Evolutionary conservation across 2,797 vertebrate genomes (phyloP), one percentile per base, ranked within the genome.

Genomic region (Manis pentadactyla): DNA sequence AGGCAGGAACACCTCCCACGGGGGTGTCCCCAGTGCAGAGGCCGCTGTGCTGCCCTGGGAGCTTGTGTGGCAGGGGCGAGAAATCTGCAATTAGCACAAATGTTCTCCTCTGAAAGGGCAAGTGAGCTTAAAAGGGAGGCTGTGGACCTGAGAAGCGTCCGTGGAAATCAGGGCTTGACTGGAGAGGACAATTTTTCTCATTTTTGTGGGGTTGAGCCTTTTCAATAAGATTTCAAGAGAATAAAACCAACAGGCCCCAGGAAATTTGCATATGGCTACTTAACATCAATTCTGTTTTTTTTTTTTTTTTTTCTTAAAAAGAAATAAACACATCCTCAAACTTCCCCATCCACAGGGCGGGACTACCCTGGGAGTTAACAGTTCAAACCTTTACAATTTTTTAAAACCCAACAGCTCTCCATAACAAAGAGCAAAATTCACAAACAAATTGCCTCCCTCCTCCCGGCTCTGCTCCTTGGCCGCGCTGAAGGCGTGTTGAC

Each of bases 371-470:
- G 92, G 97, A 98, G 98, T 97, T 98, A 98, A 98, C 98, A 89
- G 98, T 98, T 96, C 97, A 93, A 97, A 98, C 98, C 98, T 99
- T 98, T 98, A 98, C 98, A 98, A 96, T 98, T 98, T 98, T 98
- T 98, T 55, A 97, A 95, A 98, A 98, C 97, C 98, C 98, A 98
- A 96, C 98, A 98, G 98, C 97, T 98, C 98, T 98, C 98, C 98
- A 98, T 98, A 98, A 98, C 98, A 99, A 99, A 99, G 98, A 98
- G 78, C 39, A 98, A 98, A 98, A 99, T 98, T 98, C 98, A 97
- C 61, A 98, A 98, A 98, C 98, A 98, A 98, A 99, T 98, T 98
- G 98, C 98, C 97, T 97, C 97, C 98, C 98, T 98, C 98, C 96
- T 98, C 96, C 11, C 71, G 97, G 97, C 98, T 96, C 98, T 83